A percentile compares a stretch with the other conserved stretches of the same genome.
Conservation (phyloP, 2,113 vertebrate species). For the Apteryx mantelli region DNA sequence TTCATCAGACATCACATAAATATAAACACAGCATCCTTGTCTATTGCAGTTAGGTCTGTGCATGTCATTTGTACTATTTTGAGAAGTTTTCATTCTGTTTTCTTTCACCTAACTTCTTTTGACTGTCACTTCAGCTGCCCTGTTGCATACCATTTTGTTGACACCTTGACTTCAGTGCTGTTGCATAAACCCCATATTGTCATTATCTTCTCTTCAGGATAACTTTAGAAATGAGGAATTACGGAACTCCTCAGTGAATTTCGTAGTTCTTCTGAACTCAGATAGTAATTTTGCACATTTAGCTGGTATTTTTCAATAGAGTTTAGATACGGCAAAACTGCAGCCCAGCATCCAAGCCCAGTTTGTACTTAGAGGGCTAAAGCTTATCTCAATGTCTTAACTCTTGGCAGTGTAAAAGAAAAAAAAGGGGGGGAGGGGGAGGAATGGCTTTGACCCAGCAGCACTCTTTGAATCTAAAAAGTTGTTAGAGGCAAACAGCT, state of each 20-base stretch:
- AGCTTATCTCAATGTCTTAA: neutral
- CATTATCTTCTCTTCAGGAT: neutral
- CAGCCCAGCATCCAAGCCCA: neutral
- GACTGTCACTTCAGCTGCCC: neutral
- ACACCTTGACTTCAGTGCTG: neutral
- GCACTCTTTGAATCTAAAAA: neutral
- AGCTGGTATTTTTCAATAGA: neutral
- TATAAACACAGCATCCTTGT: neutral
- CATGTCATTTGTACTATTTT: neutral
- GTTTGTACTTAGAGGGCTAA: neutral
- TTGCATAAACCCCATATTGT: neutral
- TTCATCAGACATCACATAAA: neutral
- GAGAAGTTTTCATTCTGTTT: neutral
- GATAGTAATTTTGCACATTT: neutral
- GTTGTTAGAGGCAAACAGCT: neutral
- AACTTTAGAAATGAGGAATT: neutral
- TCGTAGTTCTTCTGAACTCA: neutral
- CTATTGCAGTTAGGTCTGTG: neutral
- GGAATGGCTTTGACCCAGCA: neutral
- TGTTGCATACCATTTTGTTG: neutral
- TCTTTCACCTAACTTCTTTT: neutral
- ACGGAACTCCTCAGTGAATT: neutral
- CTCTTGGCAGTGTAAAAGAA: neutral
- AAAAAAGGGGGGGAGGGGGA: neutral
- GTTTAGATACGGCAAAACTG: neutral